phyloP scores from a whole-genome alignment of 2,113 vertebrate species.

The Sisor rabdophorus region DNA sequence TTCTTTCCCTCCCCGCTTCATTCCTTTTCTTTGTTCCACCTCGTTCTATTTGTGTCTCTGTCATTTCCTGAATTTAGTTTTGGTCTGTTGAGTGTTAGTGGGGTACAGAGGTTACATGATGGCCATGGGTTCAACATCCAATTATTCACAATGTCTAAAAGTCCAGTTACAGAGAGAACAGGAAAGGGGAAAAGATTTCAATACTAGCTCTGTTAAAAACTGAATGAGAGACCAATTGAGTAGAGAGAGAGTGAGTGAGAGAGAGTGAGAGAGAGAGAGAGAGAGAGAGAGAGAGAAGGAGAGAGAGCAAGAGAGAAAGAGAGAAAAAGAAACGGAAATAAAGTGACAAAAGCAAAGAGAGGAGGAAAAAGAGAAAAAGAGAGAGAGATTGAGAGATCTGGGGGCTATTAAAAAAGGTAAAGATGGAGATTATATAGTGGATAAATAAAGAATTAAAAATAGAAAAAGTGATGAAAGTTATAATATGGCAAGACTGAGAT shows the following conservation, averaged over 20 bases:
- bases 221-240: background rate
- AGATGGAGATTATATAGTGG: no score
- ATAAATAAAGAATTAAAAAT: conserved; percentile 10
- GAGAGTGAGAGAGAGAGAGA: background rate
- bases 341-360: no score
- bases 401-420: no score
- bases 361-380: background rate
- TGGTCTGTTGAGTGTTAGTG: conserved; percentile 27
- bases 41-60: conserved; percentile 15
- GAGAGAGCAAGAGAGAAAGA: no score
- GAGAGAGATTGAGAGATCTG: background rate
- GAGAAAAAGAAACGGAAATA: no score
- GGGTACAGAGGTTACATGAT: conserved; percentile 8
- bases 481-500: background rate
- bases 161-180: background rate
- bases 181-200: background rate
- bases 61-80: conserved; percentile 34
- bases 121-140: background rate
- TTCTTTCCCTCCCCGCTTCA: background rate
- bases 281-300: no score
- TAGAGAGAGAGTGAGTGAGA: background rate
- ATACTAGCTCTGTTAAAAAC: background rate
- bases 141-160: background rate
- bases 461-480: background rate
- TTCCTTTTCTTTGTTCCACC: conserved; percentile 16